phyloP scores from a whole-genome alignment of 2,113 vertebrate species.

The Cinclus mexicanus region DNA sequence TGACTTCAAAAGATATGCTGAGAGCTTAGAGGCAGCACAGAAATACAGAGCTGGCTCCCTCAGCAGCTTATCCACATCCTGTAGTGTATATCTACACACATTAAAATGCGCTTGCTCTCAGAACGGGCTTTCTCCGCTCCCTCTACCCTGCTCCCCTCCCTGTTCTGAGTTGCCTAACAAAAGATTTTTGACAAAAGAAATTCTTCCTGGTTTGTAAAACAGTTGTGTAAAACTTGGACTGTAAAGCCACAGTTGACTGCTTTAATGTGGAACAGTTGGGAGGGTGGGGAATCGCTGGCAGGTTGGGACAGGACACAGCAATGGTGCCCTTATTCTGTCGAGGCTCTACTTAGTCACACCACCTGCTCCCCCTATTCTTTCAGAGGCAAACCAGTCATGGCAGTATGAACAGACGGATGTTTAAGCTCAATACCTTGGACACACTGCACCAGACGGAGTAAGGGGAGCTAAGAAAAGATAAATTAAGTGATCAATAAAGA shows the following conservation, averaged over 20 bases:
- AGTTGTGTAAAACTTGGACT: constrained; percentile 97
- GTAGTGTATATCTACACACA: constrained; percentile 49
- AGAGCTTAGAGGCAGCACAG: not conserved
- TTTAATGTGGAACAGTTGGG: constrained; percentile 98
- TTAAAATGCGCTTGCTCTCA: constrained; percentile 70
- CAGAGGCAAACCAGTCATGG: constrained; percentile 82
- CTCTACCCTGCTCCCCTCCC: not conserved
- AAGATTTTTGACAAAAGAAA: constrained; percentile 79
- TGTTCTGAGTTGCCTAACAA: constrained; percentile 70
- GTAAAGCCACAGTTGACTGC: constrained; percentile 86
- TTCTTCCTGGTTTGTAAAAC: constrained; percentile 92
- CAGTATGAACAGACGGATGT: constrained; percentile 87
- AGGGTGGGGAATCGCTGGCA: constrained; percentile 89
- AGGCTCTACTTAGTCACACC: constrained; percentile 96
- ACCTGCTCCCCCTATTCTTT: constrained; percentile 97
- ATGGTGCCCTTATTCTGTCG: constrained; percentile 85
- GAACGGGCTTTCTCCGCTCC: constrained; percentile 30
- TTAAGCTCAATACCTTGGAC: constrained; percentile 75
- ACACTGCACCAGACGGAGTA: constrained; percentile 85
- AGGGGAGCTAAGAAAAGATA: constrained; percentile 81
- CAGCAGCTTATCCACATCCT: not conserved
- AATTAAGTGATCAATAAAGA: constrained; percentile 93
- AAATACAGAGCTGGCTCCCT: not conserved
- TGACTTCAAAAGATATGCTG: not conserved
- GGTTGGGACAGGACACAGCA: constrained; percentile 85